A percentile compares a stretch with the other conserved stretches of the same genome.
These are phyloP conservation scores for Petrophora chlorosata DNA, from an alignment of 2,888 invertebrate species.

Conservation along the genomic window DNA sequence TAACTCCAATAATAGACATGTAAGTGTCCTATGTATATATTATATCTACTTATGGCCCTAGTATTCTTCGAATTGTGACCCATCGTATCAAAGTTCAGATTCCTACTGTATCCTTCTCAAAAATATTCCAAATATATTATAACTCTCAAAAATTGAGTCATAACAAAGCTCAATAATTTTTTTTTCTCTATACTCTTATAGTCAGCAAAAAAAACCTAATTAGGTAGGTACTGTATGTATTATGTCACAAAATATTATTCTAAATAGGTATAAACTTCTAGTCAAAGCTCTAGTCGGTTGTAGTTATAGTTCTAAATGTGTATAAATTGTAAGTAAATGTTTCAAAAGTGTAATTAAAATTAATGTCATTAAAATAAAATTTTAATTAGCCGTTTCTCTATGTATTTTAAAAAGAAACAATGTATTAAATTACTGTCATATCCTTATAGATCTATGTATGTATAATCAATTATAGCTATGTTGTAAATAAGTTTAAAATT, in stretches of 20 bases:
- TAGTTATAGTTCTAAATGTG: conserved; percentile 22
- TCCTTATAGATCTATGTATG: too few species aligned
- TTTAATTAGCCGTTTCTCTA: neutral
- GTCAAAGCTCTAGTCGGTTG: conserved; percentile 24
- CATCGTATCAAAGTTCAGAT: too few species aligned
- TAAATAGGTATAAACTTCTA: neutral
- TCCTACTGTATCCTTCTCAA: too few species aligned
- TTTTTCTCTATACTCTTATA: too few species aligned
- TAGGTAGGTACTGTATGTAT: neutral
- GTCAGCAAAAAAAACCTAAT: too few species aligned
- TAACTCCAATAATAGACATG: too few species aligned
- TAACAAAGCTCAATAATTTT: too few species aligned
- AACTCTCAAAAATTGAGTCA: too few species aligned
- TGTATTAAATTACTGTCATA: conserved; percentile 9
- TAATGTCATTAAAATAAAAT: conserved; percentile 1
- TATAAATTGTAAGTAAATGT: conserved; percentile 26
- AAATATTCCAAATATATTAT: too few species aligned
- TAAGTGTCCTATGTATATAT: too few species aligned
- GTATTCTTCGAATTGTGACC: too few species aligned
- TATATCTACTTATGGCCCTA: too few species aligned
- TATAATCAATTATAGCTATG: neutral
- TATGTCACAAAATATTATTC: neutral
- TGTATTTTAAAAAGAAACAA: neutral
- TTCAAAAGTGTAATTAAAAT: conserved; percentile 1
- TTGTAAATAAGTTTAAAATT: conserved; percentile 47